Evolutionary conservation across 2,888 invertebrate species (phyloP).

Genomic region (Tuberolachnus salignus): DNA sequence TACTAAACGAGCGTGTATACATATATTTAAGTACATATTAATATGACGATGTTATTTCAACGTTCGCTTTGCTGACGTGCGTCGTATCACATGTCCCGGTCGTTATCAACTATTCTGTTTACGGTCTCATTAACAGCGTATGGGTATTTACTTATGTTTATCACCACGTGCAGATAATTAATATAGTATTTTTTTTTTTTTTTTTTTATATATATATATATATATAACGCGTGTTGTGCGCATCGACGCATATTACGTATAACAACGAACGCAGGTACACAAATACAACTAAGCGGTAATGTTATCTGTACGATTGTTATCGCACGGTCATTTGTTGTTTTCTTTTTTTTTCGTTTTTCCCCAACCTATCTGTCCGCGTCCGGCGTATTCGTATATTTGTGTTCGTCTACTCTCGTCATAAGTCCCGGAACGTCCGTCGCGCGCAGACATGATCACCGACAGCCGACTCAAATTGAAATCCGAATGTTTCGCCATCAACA

Average conservation of each 20-base stretch:
- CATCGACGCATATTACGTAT: no score
- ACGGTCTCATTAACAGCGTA: background rate
- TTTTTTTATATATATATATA: no score
- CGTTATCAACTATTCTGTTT: background rate
- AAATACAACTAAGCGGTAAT: background rate
- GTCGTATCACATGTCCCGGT: conserved; percentile 7
- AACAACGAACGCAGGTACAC: background rate
- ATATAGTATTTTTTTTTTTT: background rate
- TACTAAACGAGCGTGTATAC: background rate
- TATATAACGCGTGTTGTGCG: background rate
- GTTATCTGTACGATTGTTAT: background rate
- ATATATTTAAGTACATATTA: conserved; percentile 11
- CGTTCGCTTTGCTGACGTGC: conserved; percentile 44
- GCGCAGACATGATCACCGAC: conserved; percentile 32
- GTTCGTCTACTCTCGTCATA: background rate
- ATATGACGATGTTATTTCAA: background rate
- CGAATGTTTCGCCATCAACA: conserved; percentile 35
- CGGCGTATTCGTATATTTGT: no score
- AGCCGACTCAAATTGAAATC: background rate
- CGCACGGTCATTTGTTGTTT: background rate
- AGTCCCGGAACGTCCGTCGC: background rate
- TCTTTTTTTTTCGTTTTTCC: no score
- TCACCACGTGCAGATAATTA: conserved; percentile 34
- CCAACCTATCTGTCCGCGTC: no score
- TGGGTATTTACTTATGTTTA: no score